Conservation (phyloP, 2,113 vertebrate species). For the Formicarius rufipectus region DNA sequence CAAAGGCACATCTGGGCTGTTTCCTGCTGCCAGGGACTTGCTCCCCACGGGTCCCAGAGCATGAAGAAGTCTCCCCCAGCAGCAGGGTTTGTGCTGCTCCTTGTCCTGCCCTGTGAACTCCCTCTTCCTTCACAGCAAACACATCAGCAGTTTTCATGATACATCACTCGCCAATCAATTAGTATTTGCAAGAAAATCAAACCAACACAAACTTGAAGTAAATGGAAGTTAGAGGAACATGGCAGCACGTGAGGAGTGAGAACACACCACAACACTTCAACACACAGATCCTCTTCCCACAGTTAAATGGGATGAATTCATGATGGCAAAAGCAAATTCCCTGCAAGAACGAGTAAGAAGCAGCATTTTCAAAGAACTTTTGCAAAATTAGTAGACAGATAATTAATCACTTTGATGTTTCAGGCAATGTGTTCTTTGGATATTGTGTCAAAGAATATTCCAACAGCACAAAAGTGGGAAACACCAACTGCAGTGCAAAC, state of each 20-base stretch:
- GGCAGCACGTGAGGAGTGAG: constrained; percentile 1
- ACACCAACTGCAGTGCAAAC: neutral
- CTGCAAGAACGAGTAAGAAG: constrained; percentile 49
- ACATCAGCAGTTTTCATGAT: neutral
- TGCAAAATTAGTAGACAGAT: neutral
- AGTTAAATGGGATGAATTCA: constrained; percentile 50
- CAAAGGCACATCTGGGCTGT: neutral
- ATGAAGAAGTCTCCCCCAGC: neutral
- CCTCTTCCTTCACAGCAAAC: constrained; percentile 15
- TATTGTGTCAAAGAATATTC: neutral
- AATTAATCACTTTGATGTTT: constrained; percentile 70
- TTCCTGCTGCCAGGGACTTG: neutral
- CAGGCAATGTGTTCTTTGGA: neutral
- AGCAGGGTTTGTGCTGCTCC: neutral
- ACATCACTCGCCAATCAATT: neutral
- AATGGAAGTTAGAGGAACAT: constrained; percentile 43
- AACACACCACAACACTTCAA: constrained; percentile 40
- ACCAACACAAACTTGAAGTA: constrained; percentile 25
- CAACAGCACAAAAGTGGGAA: neutral
- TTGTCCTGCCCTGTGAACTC: neutral
- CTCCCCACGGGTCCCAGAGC: neutral
- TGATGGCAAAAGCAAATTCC: constrained; percentile 45
- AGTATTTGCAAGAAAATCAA: constrained; percentile 30
- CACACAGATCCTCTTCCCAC: constrained; percentile 44
- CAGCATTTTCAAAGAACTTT: constrained; percentile 25